Base-by-base conservation (phyloP, 2,888 invertebrate species). In the Acrobasis repandana region DNA sequence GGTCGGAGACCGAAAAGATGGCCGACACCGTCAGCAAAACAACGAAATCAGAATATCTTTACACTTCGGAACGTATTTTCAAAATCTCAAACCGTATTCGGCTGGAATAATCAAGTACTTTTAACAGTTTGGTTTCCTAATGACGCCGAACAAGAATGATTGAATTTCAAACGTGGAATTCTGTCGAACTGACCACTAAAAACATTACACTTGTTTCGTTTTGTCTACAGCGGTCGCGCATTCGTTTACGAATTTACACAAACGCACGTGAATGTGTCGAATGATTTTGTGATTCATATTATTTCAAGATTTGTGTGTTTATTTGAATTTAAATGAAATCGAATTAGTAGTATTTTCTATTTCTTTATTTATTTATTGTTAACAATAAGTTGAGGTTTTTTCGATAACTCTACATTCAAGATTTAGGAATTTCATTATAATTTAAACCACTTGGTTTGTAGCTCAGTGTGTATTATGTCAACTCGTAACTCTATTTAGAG, bases 1-100 rank as follows among this genome's bases (percentile, higher is more conserved):
- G 83, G 80, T 79, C 79, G 80, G 72, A 74, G 81, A 83, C 82
- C 84, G 76, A 74, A 83, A 88, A 87, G 74, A 86, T 87, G 86
- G 86, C 84, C 75, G 81, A 74, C 72, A 86, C 71, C 65, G 82
- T 69, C 76, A 78, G 79, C 82, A 85, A 71, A 77, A 77, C 62
- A 72, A 72, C 61, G 59, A 51, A 49, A 48, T 47, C 62, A 51
- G 28, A 56, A 61, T 20, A 58, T 28, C 36, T 58, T 49, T 38
- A 58, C 50, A 58, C 59, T 28, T 59, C 2, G 51, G 38, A 14
- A 14, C 38, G 20, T 11, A 43, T 15, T 49, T 54, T 38, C 16
- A 38, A 54, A 54, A 36, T 36, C 5, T 18, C 14, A 16, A 49
- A 50, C 49, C 58, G 16, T 58, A 49, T 58, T 49, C 15, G 20